Base-by-base conservation (phyloP, 2,888 invertebrate genomes). In the Drosophila robusta region DNA sequence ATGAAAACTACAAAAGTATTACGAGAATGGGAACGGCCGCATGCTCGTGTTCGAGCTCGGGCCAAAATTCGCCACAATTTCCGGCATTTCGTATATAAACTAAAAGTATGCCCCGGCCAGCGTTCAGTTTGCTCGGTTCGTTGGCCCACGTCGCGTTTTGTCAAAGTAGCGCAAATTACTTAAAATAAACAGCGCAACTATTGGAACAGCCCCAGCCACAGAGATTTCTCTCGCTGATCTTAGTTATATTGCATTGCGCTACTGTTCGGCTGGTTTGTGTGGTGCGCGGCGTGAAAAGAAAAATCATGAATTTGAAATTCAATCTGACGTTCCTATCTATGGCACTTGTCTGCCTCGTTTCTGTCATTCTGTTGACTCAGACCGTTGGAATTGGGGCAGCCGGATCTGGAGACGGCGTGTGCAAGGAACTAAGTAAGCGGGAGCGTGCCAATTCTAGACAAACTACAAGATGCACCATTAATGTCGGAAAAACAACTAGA, bases 371-470 rank as follows among this genome's bases (percentile, higher is more conserved):
- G 63, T 42, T 89, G 82, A 78, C 86, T 74, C 84, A 78, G 72
- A 72, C 77, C 36, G 52, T 75, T 50, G 63, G 67, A 64, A 58
- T 60, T 39, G 70, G n/a, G 49, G 76, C 58, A 38, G 46, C 44
- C 47, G 80, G 61, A 49, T 57, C 65, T 68, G 74, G 67, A 49
- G 63, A 75, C 39, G 60, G 47, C 45, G 38, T 42, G 39, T 90
- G 89, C 77, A 89, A 90, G 67, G 89, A 90, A 70, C 77, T 90
- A 71, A 90, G 89, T 90, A 77, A 89, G 89, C 51, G 29, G 9
- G 38, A 5, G 7, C 9, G 4, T 8, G 16, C 6, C 49, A 34
- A 7, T 50, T 7, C 9, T 11, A n/a, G n/a, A n/a, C n/a, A n/a
- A n/a, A 22, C 14, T 24, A 41, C 60, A 24, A 42, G 46, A 29